Evolutionary conservation across 1,140 invertebrate genomes (phyloP), one percentile per base, ranked within the genome.

Genomic region (Ptiloglossa arizonensis): DNA sequence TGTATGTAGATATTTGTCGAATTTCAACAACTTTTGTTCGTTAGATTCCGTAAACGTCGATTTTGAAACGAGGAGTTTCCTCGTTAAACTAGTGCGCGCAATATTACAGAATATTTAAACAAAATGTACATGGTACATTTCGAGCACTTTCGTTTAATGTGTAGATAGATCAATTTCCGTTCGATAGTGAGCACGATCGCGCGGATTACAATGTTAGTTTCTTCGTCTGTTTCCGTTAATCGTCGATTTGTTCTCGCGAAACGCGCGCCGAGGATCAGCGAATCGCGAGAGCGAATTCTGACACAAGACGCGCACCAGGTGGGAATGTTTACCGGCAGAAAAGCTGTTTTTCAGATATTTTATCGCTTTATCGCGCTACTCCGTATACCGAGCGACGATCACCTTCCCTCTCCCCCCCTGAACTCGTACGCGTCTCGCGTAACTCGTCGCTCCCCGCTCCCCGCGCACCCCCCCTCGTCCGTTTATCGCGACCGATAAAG

Each of bases 291-390:
- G 19, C 59, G 48, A 63, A 1, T 35, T 29, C 59, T 64, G 52
- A 29, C 32, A 22, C 22, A 27, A 54, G 24, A 41, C 13, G 11
- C 17, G 11, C 35, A 24, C 38, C 70, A 38, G 56, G 29, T 46
- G 29, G 41, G 27, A 64, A 77, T 84, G 57, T 85, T 83, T 85
- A 81, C 52, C 68, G 63, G 70, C 50, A 81, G 62, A 56, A 86
- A 89, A 88, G 82, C 85, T 89, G 88, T 88, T 91, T 89, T 90
- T 86, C 86, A 88, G 79, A 85, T 90, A 91, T 86, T 88, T 91
- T 90, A 91, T 91, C 89, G 77, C 62, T 87, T 82, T 89, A 88
- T 90, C 87, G 67, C 54, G 22, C 46, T 41, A 27, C 66, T 38
- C 38, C 56, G 56, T 69, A 44, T 70, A 67, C 35, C 50, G 11